Base-by-base conservation (phyloP, 2,797 vertebrate species). In the Euphonia xanthogaster region DNA sequence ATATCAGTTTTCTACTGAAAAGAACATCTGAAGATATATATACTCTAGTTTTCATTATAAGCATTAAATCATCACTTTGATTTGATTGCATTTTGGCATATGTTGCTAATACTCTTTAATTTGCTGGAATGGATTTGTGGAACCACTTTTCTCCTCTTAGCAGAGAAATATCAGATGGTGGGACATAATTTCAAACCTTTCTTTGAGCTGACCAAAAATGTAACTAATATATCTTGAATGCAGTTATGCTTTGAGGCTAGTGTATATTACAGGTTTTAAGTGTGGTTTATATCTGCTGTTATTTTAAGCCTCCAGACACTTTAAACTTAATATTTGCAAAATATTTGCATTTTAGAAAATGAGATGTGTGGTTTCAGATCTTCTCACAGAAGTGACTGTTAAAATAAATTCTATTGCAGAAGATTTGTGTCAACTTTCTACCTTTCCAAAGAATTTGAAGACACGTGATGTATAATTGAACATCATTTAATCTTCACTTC, bases 271-370 rank as follows among this genome's bases (percentile, higher is more conserved):
- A 35, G 21, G 24, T 40, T 88, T 87, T 30, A 78, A 21, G 39
- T 51, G 1, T 6, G 9, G 18, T 78, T 75, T 73, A 3, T 72
- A 42, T 87, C 39, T 62, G 39, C 57, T 39, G 20, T 76, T n/a
- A 37, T 65, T 84, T 88, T 65, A 63, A 77, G 33, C 65, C 61
- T 88, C 23, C 11, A 55, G 31, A 37, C 24, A 75, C 57, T 88
- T 92, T 17, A 50, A 92, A 60, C 19, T 42, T 42, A 19, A 19
- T 42, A 42, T 42, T 42, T 42, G 39, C 14, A 39, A 77, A 88
- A 61, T 50, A 61, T n/a, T 85, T 93, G 13, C 19, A 18, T 62
- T 75, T 87, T 65, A 58, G 67, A 68, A 75, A 86, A 48, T n/a
- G 25, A 67, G 8, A 6, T 48, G 11, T 63, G 4, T 70, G 24